Evolutionary conservation across 37 sponge, comb jelly and placozoan species (phyloP), one percentile per base, ranked within the genome.

Genomic region (Amphimedon queenslandica): DNA sequence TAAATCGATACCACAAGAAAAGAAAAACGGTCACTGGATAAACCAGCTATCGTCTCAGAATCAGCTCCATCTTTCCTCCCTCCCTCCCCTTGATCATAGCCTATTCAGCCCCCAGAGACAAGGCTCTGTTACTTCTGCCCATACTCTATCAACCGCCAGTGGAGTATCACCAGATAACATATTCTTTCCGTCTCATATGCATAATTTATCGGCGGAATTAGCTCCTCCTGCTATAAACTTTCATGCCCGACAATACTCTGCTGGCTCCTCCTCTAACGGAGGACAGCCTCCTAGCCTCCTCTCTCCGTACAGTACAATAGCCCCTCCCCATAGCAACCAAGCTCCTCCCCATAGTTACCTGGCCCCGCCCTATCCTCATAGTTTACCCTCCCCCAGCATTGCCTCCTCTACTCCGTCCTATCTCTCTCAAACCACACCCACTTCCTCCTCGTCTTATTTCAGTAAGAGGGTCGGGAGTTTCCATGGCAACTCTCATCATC

Each of bases 1-100:
- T n/a, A n/a, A n/a, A n/a, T n/a, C n/a, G n/a, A 73, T 67, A 1
- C 66, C 71, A 4, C 35, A 70, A 13, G 24, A 35, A 18, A 41
- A 43, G 29, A 57, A 63, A 5, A 47, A 64, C 72, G 67, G 73
- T 57, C 85, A 85, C 69, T 85, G 85, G 85, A 72, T 68, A 37
- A 29, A 73, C 55, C 74, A 66, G 58, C 78, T 85, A 29, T 80
- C 85, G 1, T 66, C 40, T 2, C 78, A 74, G 37, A 67, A 21
- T 42, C n/a, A n/a, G n/a, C 78, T 84, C 8, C 72, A 84, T 24
- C 42, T 84, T 16, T 31, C 51, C 13, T 13, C 8, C 8, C 51
- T 47, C 13, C 13, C 51, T 47, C 13, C 51, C 13, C 27, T 25
- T 60, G 61, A 60, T 25, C 27, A 6, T 25, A 25, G 5, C 24